Percentiles rank a stretch among this genome's conserved stretches.
phyloP scores from a whole-genome alignment of 2,797 vertebrate genomes.

The Cichlasoma orientale region DNA sequence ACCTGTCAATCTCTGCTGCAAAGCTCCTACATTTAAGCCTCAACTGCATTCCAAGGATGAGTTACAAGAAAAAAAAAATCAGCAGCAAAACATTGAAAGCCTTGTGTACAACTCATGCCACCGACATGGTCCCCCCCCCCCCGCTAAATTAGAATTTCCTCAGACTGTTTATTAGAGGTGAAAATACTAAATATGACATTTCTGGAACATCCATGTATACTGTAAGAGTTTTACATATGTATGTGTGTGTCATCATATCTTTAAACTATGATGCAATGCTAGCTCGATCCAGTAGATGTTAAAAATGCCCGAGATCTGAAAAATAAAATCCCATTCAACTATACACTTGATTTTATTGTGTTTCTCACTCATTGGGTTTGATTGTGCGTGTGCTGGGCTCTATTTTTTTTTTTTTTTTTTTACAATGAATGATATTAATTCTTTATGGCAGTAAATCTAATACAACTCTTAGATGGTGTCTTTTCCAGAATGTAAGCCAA shows the following conservation, averaged over 20 bases:
- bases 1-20: not conserved
- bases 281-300: too few relatives aligned
- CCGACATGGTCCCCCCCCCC: too few relatives aligned
- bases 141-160: not conserved
- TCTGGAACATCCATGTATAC: not conserved
- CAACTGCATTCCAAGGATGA: not conserved
- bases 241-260: rapidly evolving
- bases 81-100: not conserved
- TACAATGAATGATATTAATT: not conserved
- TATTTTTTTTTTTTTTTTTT: not conserved
- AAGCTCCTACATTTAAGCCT: not conserved
- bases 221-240: not conserved
- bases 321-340: rapidly evolving
- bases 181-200: too few relatives aligned
- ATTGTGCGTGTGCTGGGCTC: slow-evolving; percentile 2
- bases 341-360: not conserved
- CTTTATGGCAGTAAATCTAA: not conserved
- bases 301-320: not conserved
- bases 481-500: not conserved
- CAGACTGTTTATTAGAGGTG: not conserved
- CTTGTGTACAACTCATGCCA: too few relatives aligned
- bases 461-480: not conserved
- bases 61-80: not conserved
- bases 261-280: too few relatives aligned
- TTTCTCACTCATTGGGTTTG: not conserved